Conservation (phyloP, 1,140 invertebrate genomes). For the Bicyclus anynana region DNA sequence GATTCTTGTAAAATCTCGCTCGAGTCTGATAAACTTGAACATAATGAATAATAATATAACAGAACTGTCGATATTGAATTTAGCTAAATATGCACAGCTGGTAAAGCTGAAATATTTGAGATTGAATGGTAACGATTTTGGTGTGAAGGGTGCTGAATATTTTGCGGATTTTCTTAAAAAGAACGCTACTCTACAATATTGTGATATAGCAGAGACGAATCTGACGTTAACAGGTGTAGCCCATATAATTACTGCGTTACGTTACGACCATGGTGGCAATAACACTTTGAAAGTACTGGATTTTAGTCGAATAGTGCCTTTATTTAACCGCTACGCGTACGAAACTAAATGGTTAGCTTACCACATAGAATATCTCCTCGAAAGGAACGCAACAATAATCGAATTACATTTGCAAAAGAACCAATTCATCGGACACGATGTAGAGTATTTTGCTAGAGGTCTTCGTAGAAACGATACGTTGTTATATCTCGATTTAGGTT, state of each 20-base stretch:
- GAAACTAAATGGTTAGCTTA: slow-evolving; percentile 69
- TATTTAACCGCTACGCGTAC: slow-evolving; percentile 55
- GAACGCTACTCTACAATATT: slow-evolving; percentile 64
- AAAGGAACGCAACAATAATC: slow-evolving; percentile 66
- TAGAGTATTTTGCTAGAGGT: slow-evolving; percentile 76
- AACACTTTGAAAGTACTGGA: slow-evolving; percentile 75
- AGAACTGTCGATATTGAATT: slow-evolving; percentile 48
- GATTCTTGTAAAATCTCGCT: slow-evolving; percentile 52
- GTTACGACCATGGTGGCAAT: slow-evolving; percentile 50
- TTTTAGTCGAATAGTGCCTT: slow-evolving; percentile 76
- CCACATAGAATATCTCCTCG: slow-evolving; percentile 57
- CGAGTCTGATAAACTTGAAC: slow-evolving; percentile 68
- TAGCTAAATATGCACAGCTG: slow-evolving; percentile 53
- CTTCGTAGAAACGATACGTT: slow-evolving; percentile 71
- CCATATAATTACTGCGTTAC: slow-evolving; percentile 64
- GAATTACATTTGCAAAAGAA: slow-evolving; percentile 80
- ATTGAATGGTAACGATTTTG: slow-evolving; percentile 78
- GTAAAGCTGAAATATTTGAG: slow-evolving; percentile 71
- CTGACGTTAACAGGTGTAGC: slow-evolving; percentile 75
- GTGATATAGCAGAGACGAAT: slow-evolving; percentile 78
- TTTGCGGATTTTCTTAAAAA: slow-evolving; percentile 68
- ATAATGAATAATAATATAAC: slow-evolving; percentile 77
- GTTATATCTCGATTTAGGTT: slow-evolving; percentile 76
- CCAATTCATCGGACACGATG: slow-evolving; percentile 76
- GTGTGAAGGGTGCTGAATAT: slow-evolving; percentile 65